phyloP scores from a whole-genome alignment of 2,113 vertebrate species.

The Baryphthengus martii region DNA sequence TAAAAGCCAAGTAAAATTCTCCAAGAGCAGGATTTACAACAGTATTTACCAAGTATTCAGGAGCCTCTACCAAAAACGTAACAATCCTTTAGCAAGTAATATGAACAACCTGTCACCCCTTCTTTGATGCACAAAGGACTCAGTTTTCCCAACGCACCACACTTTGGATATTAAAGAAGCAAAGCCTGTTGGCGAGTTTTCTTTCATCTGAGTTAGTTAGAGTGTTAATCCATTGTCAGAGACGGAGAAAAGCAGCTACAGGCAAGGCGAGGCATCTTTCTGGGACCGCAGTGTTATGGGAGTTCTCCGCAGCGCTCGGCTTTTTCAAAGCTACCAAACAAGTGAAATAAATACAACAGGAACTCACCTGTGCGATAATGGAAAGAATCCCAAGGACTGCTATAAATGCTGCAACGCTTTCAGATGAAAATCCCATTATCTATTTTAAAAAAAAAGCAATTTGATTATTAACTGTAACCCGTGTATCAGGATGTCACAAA shows the following conservation, averaged over 20 bases:
- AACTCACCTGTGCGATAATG: slow-evolving; percentile 84
- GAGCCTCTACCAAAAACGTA: rapidly evolving
- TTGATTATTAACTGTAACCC: neutral
- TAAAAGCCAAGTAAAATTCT: neutral
- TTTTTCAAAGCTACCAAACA: neutral
- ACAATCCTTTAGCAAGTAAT: neutral
- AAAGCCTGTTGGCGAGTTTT: neutral
- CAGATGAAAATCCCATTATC: slow-evolving; percentile 89
- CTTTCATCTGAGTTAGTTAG: neutral
- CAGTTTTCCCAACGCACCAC: neutral
- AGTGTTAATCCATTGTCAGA: neutral
- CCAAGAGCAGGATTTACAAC: neutral
- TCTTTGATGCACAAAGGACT: neutral
- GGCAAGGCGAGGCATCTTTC: neutral
- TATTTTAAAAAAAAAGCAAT: slow-evolving; percentile 46
- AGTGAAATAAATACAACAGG: neutral
- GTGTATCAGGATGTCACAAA: neutral
- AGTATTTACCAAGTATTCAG: neutral
- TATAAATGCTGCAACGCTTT: slow-evolving; percentile 88
- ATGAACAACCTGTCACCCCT: neutral
- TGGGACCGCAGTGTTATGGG: rapidly evolving
- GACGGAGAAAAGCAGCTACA: neutral
- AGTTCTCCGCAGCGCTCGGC: neutral
- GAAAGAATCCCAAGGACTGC: slow-evolving; percentile 88
- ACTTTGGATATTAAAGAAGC: neutral